Evolutionary conservation across 1,140 invertebrate species (phyloP), one percentile per base, ranked within the genome.

Genomic region (Drosophila aff.): DNA sequence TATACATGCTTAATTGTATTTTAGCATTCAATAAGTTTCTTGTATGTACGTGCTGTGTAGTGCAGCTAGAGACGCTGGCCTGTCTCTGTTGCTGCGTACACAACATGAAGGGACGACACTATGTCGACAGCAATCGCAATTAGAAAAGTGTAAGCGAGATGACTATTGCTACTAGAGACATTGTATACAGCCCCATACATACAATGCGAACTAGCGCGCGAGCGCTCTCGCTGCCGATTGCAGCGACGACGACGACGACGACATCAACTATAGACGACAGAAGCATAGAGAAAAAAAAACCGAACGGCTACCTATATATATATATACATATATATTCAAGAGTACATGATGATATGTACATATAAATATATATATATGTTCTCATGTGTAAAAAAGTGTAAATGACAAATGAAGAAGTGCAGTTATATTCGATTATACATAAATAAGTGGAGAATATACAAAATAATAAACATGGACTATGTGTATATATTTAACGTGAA

Each of bases 141-240:
- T 75, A 73, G 66, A 75, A 75, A 75, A 75, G 74, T 76, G 74
- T 76, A 76, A 76, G 74, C 74, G 74, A 76, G 74, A 76, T 76
- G 60, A 76, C 74, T 76, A 76, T 75, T 76, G 74, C 41, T 63
- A 40, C 68, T 53, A 73, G 68, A 75, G 68, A 53, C 55, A 36
- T 72, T 72, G 65, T 72, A 58, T 69, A 53, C 55, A 73, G 53
- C 38, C 36, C 50, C 66, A 60, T 57, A 71, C 68, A 74, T 49
- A 76, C 71, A 75, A 72, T 68, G 68, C 65, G 52, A 62, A 52
- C 68, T 61, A 75, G 72, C 72, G 72, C 72, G 67, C 72, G 72
- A 72, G 68, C 58, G 58, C 73, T 63, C 68, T 74, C 52, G 69
- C 43, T 44, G 49, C 41, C 52, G 68, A 71, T 72, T 68, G 52